Conservation (phyloP, 2,113 vertebrate species). For the Notothenia coriiceps region DNA sequence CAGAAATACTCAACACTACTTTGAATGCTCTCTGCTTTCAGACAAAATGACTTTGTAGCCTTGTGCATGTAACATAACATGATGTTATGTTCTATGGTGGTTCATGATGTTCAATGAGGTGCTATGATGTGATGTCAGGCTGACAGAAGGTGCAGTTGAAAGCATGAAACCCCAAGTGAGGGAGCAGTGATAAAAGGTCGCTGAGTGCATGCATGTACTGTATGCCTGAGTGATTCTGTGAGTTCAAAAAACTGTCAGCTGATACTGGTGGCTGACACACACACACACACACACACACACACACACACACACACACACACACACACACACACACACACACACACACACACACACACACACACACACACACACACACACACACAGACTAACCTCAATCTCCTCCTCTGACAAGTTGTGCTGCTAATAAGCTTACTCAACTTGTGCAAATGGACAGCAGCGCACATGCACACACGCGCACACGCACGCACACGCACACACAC, state of each 20-base stretch:
- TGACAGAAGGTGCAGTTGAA: not conserved
- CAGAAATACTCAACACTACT: not conserved
- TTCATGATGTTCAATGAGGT: not conserved
- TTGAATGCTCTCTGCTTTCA: not conserved
- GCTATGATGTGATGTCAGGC: not conserved
- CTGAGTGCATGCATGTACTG: conserved; percentile 2
- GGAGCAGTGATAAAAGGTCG: conserved; percentile 29
- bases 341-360: too few relatives aligned
- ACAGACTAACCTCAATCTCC: conserved; percentile 80
- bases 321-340: too few relatives aligned
- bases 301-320: too few relatives aligned
- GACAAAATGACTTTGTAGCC: not conserved
- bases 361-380: not conserved
- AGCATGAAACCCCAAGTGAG: conserved; percentile 5
- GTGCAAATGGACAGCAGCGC: conserved; percentile 61
- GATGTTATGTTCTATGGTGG: not conserved
- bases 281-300: too few relatives aligned
- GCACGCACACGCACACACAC: conserved; percentile 24
- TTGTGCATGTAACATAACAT: not conserved
- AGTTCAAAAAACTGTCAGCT: conserved; percentile 16
- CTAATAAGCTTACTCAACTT: conserved; percentile 78
- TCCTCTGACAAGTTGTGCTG: conserved; percentile 60
- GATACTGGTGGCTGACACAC: not conserved
- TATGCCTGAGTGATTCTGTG: not conserved
- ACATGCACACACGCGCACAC: not conserved